Base-by-base conservation (phyloP, 2,797 vertebrate species). In the Zalophus californianus region DNA sequence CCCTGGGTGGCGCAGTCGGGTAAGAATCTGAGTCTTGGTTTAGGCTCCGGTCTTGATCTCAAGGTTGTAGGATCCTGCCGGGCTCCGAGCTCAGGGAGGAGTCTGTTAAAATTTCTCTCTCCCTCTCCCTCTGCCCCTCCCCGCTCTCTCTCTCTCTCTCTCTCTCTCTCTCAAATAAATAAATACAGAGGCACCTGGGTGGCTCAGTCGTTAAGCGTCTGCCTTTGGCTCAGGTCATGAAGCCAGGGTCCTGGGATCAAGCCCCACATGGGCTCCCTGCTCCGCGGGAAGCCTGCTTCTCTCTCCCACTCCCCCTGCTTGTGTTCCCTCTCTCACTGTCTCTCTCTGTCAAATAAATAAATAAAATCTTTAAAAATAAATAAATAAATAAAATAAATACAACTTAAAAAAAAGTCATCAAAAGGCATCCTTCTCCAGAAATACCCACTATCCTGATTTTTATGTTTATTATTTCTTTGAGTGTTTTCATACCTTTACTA, bases 401-500 rank as follows among this genome's bases (percentile, higher is more conserved):
- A 15, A 15, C 60, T 38, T n/a, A 38, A 70, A 70, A 68, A 68
- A 68, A 66, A 66, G 52, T 80, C 20, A n/a, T 25, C 64, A n/a
- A 60, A 41, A 80, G 50, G 1, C 50, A 56, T 68, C 9, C 18
- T 32, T 80, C 35, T 21, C 62, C 20, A 75, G 41, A 35, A n/a
- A 62, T 38, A 21, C 35, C 50, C 16, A 68, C 66, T 75, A 58
- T 38, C 18, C 23, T 75, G 32, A 84, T 84, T 29, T 72, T 66
- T 90, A 23, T 78, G 27, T 80, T 90, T 41, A 68, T 44, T 35
- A 91, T 58, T 70, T 91, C 64, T 60, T 60, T 29, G 52, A 41
- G 8, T 10, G 1, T 82, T 82, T 91, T 82, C 78, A 27, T 44
- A 44, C 52, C 54, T 48, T 82, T 82, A 58, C 38, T 60, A n/a